phyloP scores from a whole-genome alignment of 2,888 invertebrate genomes.

The Linnaemya vulpina region DNA sequence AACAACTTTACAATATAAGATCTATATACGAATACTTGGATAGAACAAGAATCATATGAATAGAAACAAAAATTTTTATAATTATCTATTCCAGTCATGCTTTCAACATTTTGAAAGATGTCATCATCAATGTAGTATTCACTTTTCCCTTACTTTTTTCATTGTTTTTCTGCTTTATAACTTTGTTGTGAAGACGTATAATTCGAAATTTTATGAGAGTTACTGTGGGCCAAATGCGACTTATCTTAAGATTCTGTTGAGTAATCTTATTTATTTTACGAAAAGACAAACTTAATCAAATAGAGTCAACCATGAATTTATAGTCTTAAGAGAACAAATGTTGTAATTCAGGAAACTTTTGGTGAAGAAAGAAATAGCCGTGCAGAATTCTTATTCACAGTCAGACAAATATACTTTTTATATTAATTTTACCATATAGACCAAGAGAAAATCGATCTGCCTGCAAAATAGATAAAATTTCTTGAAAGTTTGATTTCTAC shows the following conservation, averaged over 20 bases:
- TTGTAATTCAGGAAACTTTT: no score
- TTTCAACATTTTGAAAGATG: conserved; percentile 76
- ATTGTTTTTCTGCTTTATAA: no score
- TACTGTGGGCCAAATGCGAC: neutral
- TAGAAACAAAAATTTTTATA: conserved; percentile 68
- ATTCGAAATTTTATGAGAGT: neutral
- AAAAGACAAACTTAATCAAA: no score
- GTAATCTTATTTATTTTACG: neutral
- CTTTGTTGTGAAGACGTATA: neutral
- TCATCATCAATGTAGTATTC: conserved; percentile 75
- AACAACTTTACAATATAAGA: conserved; percentile 48
- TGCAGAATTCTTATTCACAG: no score
- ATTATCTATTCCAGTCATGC: conserved; percentile 80
- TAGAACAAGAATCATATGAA: neutral
- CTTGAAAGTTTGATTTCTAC: no score
- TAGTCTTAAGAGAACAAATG: no score
- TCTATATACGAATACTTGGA: conserved; percentile 8
- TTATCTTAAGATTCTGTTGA: neutral
- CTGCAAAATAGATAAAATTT: no score
- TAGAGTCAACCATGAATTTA: no score
- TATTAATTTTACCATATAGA: no score
- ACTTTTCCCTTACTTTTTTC: neutral
- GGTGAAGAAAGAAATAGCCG: no score
- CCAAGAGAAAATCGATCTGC: no score
- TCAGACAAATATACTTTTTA: no score